Conservation (phyloP, 2,888 invertebrate genomes). For the Unio delphinus region DNA sequence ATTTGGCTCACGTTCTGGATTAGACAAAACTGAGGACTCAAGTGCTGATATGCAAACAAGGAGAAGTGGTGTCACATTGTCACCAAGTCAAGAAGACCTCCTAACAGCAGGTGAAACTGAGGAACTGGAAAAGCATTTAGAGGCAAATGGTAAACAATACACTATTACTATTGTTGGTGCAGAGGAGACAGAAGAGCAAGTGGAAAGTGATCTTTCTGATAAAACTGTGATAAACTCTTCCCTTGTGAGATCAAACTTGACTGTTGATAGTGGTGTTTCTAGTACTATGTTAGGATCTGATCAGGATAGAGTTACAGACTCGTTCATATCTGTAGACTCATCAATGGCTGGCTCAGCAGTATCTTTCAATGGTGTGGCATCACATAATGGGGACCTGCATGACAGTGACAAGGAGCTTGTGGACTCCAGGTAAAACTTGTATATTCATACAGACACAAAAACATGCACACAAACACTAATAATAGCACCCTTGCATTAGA, state of each 20-base stretch:
- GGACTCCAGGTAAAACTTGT: slow-evolving; percentile 35
- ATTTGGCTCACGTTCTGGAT: slow-evolving; percentile 38
- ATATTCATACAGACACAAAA: not conserved
- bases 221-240: slow-evolving; percentile 21
- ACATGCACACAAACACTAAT: no score
- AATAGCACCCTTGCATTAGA: no score
- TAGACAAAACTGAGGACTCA: slow-evolving; percentile 25
- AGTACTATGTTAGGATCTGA: no score
- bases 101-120: slow-evolving; percentile 9
- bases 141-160: slow-evolving; percentile 5
- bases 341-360: slow-evolving; percentile 3
- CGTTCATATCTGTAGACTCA: no score
- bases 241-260: slow-evolving; percentile 17
- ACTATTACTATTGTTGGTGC: no score
- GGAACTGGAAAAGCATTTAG: slow-evolving; percentile 7
- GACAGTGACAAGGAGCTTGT: slow-evolving; percentile 34
- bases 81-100: slow-evolving; percentile 6
- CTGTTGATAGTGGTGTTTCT: slow-evolving; percentile 35
- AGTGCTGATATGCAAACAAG: slow-evolving; percentile 11
- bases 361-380: slow-evolving; percentile 32
- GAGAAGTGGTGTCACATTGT: slow-evolving; percentile 22
- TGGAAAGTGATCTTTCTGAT: slow-evolving; percentile 9
- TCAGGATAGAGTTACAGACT: no score
- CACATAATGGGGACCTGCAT: slow-evolving; percentile 42
- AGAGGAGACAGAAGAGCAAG: not conserved